phyloP scores from a whole-genome alignment of 2,797 vertebrate genomes.

The Dendrocincla tyrannina region DNA sequence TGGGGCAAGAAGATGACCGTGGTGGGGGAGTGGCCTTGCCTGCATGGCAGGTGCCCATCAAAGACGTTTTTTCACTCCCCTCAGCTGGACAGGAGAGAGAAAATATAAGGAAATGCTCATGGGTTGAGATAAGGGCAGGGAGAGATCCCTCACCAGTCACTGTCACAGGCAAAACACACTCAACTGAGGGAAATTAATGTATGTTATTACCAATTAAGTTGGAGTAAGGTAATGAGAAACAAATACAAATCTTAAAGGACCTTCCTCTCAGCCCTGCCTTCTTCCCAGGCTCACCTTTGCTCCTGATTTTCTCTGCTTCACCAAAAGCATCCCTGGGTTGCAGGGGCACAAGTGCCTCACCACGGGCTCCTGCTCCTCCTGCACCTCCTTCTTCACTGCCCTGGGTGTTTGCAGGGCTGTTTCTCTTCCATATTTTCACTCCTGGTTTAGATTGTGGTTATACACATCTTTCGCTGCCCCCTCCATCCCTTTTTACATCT shows the following conservation, averaged over 20 bases:
- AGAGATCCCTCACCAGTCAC: not conserved
- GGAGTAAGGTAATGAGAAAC: not conserved
- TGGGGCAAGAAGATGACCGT: not conserved
- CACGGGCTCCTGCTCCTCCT: not conserved
- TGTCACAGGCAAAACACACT: not conserved
- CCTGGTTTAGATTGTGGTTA: not conserved
- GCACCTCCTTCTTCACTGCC: not conserved
- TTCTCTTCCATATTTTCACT: not conserved
- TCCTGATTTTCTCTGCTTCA: not conserved
- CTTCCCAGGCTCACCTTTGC: not conserved
- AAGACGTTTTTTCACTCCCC: not conserved
- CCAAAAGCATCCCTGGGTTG: not conserved
- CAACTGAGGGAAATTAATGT: not conserved
- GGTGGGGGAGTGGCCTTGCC: not conserved
- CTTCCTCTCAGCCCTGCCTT: not conserved
- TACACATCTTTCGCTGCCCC: not conserved
- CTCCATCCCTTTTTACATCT: not conserved
- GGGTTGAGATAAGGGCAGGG: not conserved
- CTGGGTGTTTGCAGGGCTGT: not conserved
- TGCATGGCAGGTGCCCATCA: not conserved
- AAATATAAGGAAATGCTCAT: not conserved
- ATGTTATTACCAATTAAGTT: not conserved
- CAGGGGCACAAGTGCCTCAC: not conserved
- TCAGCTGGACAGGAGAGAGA: not conserved
- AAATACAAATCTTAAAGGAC: not conserved